Base-by-base conservation (phyloP, 2,113 vertebrate species). In the Ornithorhynchus anatinus region DNA sequence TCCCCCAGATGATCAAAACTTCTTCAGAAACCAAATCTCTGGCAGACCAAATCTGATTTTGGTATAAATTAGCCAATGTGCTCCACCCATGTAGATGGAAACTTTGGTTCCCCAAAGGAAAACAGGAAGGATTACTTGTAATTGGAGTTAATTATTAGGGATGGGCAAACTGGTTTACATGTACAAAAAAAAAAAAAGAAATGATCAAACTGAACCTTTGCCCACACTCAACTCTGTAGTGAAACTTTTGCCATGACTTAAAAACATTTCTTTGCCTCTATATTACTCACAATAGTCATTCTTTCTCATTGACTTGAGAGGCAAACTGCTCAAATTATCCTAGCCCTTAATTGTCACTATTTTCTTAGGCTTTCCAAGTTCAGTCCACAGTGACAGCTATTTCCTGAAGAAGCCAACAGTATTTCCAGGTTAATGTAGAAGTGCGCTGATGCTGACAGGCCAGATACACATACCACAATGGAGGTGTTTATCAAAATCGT, bases 41-140 rank as follows among this genome's bases (percentile, higher is more conserved):
- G 52, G 2, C 6, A 88, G 75, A 77, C 64, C 75, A 90, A 56
- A 68, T 31, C 68, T 74, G 58, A 79, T 69, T 84, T 77, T 73
- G 51, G 32, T 77, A 79, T 66, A 71, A 79, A 68, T n/a, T 79
- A 73, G 75, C 36, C 53, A 84, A 51, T n/a, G 17, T 79, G n/a
- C 35, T 62, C 38, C 61, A 77, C 39, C 43, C 77, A 51, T 80
- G 39, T 74, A 62, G 39, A 69, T 42, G n/a, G 36, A 78, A 86
- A 77, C 7, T 14, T 23, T 59, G 14, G 31, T 81, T 84, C 56
- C 72, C 54, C 63, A 60, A 43, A 60, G 57, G 42, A 69, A 86
- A 85, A 66, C 52, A 86, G 20, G 15, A 75, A 84, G 39, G 10
- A 11, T 69, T 56, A 25, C 59, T 23, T 79, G 17, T 77, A 35